These are phyloP conservation scores for Andrena fulva DNA, from an alignment of 2,888 invertebrate genomes.

Conservation along the genomic window DNA sequence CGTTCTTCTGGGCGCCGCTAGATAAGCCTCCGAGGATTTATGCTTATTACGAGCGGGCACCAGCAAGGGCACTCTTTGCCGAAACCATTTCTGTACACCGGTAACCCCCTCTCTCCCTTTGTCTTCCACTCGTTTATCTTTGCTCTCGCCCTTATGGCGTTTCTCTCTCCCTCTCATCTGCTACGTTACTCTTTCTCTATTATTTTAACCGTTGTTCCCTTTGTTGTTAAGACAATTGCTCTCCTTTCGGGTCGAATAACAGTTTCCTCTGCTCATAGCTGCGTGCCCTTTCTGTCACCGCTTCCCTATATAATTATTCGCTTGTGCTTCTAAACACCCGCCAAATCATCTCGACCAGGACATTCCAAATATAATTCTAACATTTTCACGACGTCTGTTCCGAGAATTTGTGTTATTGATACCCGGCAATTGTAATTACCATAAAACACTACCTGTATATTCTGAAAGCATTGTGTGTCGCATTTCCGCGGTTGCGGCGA, in stretches of 20 bases:
- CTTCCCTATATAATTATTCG: not conserved
- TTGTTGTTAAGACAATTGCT: conserved; percentile 14
- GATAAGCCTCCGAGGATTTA: conserved; percentile 84
- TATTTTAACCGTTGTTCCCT: conserved; percentile 18
- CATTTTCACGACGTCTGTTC: too few relatives aligned
- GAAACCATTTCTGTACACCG: conserved; percentile 74
- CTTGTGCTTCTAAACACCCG: not conserved
- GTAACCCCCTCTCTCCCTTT: conserved; percentile 59
- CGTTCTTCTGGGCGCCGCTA: conserved; percentile 83
- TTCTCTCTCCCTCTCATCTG: conserved; percentile 33
- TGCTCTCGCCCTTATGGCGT: conserved; percentile 38
- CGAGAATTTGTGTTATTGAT: too few relatives aligned
- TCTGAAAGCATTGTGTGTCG: too few relatives aligned
- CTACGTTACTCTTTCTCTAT: conserved; percentile 46
- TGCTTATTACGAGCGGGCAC: conserved; percentile 83
- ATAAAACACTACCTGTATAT: too few relatives aligned
- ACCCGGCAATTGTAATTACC: too few relatives aligned
- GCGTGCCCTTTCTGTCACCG: not conserved
- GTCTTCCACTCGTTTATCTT: conserved; percentile 51
- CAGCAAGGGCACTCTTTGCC: conserved; percentile 76
- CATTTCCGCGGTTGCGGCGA: too few relatives aligned
- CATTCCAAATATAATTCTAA: too few relatives aligned
- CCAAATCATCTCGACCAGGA: not conserved
- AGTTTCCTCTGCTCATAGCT: not conserved
- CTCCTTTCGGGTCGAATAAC: not conserved